Base-by-base conservation (phyloP, 35 echinoderm and acorn worm genomes). In the Heliocidaris tuberculata region DNA sequence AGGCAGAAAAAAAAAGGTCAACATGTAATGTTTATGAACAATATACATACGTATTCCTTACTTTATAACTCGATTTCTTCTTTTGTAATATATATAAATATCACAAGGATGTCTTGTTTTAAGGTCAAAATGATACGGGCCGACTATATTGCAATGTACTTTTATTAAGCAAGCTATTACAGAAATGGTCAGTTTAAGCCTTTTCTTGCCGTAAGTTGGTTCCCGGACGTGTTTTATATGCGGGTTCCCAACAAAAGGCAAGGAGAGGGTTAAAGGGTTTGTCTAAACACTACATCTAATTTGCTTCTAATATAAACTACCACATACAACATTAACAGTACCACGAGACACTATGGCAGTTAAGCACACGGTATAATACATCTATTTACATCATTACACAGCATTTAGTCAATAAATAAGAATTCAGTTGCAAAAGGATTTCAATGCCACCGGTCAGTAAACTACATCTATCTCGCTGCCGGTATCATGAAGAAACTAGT, bases 371-470 rank as follows among this genome's bases (percentile, higher is more conserved):
- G 10, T 89, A 89, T 89, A 13, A 6, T 89, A 89, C 87, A 89
- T 32, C 4, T 89, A 89, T 89, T n/a, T 89, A 89, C 87, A 89
- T 42, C 11, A 7, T 47, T 89, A 86, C 85, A 86, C 85, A 30
- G 85, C 31, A 32, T 89, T 42, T 24, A 47, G 31, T 48, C 31
- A 89, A 89, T 89, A 89, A 48, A 89, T 32, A 89, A 32, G 87
- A 89, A 32, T 89, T 89, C 87, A 89, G 32, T 89, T 89, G 32
- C 87, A 89, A 89, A 89, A 42, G 31, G 87, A 89, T 24, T 89
- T 19, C 5, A 89, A 48, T 89, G 87, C 31, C 65, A 78, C 27
- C 27, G 27, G 27, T 9, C 27, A 89, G 1, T 42, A 89, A 42
- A 31, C 2, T 5, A 78, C 10, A 29, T 24, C 85, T 29, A 8